A percentile compares a stretch with the other conserved stretches of the same genome.
These are phyloP conservation scores for Pelochelys cantorii DNA, from an alignment of 2,797 vertebrate species.

Conservation along the genomic window DNA sequence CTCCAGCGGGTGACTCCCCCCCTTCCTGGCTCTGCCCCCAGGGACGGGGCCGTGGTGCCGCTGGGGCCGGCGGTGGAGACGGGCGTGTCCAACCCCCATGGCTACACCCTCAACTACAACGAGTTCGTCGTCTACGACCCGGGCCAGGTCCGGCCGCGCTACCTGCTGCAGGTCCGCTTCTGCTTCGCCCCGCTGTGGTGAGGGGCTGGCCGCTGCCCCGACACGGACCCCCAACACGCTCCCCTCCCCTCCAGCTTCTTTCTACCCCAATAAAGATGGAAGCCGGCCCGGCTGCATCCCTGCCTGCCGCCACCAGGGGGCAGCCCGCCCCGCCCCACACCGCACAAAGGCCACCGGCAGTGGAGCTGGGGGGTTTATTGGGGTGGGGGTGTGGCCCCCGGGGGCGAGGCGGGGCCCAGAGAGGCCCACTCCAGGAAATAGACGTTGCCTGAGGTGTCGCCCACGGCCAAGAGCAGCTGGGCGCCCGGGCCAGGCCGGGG, in stretches of 20 bases:
- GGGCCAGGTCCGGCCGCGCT: slow-evolving; percentile 88
- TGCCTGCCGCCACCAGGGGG: no score
- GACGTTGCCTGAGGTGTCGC: slow-evolving; percentile 83
- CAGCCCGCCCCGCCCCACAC: no score
- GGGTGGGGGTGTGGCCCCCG: no score
- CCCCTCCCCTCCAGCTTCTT: background rate
- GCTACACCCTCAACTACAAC: slow-evolving; percentile 93
- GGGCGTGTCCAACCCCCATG: slow-evolving; percentile 62
- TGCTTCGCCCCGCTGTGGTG: slow-evolving; percentile 89
- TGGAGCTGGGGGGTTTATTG: no score
- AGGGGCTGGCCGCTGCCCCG: slow-evolving; percentile 18
- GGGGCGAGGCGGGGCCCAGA: no score
- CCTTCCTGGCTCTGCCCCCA: slow-evolving; percentile 64
- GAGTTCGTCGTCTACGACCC: slow-evolving; percentile 91
- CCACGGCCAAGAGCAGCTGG: slow-evolving; percentile 81
- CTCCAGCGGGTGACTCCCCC: background rate
- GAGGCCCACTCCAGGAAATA: slow-evolving; percentile 83
- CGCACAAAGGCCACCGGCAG: no score
- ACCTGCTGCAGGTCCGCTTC: slow-evolving; percentile 89
- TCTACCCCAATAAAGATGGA: no score
- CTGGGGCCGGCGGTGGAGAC: slow-evolving; percentile 86
- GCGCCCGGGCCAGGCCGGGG: slow-evolving; percentile 72
- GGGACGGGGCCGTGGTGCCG: slow-evolving; percentile 84
- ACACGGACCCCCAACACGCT: background rate
- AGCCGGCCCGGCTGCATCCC: no score